phyloP scores from a whole-genome alignment of 2,113 vertebrate genomes.

The Labeo rohita region DNA sequence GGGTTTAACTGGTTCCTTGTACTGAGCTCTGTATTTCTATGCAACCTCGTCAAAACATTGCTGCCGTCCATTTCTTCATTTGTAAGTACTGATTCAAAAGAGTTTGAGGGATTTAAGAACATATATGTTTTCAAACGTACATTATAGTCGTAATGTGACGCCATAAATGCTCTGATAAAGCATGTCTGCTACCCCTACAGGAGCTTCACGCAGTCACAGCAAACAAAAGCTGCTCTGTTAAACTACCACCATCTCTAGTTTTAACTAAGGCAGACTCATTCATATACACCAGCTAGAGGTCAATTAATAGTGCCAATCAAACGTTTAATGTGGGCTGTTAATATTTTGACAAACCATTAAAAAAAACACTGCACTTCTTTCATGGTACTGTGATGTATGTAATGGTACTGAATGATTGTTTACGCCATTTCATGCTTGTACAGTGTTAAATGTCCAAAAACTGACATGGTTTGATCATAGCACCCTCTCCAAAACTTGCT shows the following conservation, averaged over 20 bases:
- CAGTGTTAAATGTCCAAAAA: neutral
- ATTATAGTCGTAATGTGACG: neutral
- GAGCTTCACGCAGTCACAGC: neutral
- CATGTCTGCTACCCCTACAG: neutral
- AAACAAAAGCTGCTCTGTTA: slow-evolving; percentile 13
- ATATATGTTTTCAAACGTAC: neutral
- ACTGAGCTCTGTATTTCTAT: slow-evolving; percentile 73
- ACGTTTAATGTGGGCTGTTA: neutral
- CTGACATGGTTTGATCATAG: neutral
- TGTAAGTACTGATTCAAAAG: slow-evolving; percentile 66
- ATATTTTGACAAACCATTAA: neutral
- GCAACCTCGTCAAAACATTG: slow-evolving; percentile 75
- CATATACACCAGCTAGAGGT: neutral
- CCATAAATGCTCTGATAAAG: neutral
- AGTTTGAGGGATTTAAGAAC: neutral
- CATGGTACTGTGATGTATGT: neutral
- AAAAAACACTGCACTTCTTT: neutral
- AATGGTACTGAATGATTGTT: neutral
- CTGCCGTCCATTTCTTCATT: slow-evolving; percentile 72
- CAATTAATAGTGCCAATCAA: neutral
- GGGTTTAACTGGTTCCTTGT: slow-evolving; percentile 74
- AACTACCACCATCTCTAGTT: neutral
- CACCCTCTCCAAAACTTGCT: neutral
- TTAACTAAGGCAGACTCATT: neutral
- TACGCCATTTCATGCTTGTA: neutral